Evolutionary conservation across 2,113 vertebrate species (phyloP).

Genomic region (Semicossyphus pulcher): DNA sequence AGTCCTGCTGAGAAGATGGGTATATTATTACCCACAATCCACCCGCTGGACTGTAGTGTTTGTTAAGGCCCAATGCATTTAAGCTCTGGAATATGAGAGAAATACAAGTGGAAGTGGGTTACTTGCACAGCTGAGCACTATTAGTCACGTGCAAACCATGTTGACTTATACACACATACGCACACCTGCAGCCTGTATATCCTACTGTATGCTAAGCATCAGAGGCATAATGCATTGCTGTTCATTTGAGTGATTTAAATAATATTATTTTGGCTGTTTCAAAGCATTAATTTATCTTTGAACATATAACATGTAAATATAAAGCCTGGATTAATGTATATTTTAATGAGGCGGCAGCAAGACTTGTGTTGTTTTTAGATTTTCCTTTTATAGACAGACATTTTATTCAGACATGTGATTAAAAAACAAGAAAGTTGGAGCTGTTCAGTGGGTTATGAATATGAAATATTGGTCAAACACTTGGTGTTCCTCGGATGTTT

Average conservation of each 20-base stretch:
- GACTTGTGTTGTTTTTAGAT: too few species aligned
- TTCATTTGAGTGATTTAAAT: conserved; percentile 1
- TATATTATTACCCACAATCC: conserved; percentile 45
- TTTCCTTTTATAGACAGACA: too few species aligned
- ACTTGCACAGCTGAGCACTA: conserved; percentile 16
- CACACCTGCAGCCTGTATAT: conserved; percentile 16
- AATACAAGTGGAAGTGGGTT: conserved; percentile 23
- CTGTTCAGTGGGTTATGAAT: too few species aligned
- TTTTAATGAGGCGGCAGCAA: too few species aligned
- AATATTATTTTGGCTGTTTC: not conserved
- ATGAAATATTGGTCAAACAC: not conserved
- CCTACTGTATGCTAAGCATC: not conserved
- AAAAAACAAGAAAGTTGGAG: not conserved
- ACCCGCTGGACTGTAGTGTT: conserved; percentile 18
- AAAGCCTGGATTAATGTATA: not conserved
- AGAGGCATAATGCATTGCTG: not conserved
- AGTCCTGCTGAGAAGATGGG: conserved; percentile 38
- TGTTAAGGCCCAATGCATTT: conserved; percentile 19
- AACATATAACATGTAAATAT: not conserved
- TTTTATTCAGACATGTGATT: too few species aligned
- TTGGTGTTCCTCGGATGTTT: not conserved
- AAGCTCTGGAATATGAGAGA: conserved; percentile 18
- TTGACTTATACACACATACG: not conserved
- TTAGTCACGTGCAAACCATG: conserved; percentile 18
- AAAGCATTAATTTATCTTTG: conserved; percentile 1